These are phyloP conservation scores for Ceratotherium simum DNA, from an alignment of 2,113 vertebrate genomes.

Conservation along the genomic window DNA sequence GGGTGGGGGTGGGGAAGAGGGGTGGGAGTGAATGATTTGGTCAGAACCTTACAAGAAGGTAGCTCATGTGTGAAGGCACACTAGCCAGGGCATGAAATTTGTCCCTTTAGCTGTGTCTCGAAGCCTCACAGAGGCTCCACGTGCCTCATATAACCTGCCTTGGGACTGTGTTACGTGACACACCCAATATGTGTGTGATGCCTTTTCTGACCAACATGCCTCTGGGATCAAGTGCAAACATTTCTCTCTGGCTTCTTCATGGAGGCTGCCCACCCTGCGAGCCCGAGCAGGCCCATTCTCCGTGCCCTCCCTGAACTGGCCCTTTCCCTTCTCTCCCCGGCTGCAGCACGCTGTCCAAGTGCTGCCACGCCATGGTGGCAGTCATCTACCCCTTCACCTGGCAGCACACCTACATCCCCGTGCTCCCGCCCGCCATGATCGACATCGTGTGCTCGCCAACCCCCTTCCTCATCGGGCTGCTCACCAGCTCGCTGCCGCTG, in stretches of 20 bases:
- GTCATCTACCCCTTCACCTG: conserved; percentile 95
- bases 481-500: conserved; percentile 93
- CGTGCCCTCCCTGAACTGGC: not conserved
- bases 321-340: not conserved
- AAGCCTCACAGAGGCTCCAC: not conserved
- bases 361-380: conserved; percentile 92
- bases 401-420: conserved; percentile 95
- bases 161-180: not conserved
- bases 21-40: not conserved
- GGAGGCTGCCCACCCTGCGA: not conserved
- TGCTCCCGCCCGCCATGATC: conserved; percentile 95
- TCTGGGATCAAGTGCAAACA: not conserved
- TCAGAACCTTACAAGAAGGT: not conserved
- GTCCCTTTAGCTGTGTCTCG: not conserved
- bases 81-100: not conserved
- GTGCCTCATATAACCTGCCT: not conserved
- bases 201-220: not conserved
- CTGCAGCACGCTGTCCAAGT: conserved; percentile 93
- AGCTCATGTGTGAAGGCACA: not conserved
- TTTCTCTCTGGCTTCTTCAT: accelerated
- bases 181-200: accelerated
- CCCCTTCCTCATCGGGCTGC: conserved; percentile 95
- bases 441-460: conserved; percentile 98
- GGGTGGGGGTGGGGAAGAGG: not conserved
- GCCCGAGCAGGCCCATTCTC: not conserved